These are phyloP conservation scores for Pegoplata infirma DNA, from an alignment of 2,888 invertebrate genomes.

Conservation along the genomic window DNA sequence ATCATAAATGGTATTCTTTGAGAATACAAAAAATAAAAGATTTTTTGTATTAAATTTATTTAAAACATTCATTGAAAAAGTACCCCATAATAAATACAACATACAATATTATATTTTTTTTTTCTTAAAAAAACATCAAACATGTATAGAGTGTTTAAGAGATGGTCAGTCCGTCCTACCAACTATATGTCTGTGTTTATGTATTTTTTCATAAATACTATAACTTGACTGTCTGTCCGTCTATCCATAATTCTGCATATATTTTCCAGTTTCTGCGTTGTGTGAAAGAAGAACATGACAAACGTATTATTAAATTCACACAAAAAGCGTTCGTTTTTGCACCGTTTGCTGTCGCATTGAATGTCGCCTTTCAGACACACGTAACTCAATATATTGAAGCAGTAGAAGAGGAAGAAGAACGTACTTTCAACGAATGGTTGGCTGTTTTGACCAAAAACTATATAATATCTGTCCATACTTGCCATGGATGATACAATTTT, in stretches of 20 bases:
- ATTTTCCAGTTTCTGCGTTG: slow-evolving; percentile 63
- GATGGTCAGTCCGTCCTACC: slow-evolving; percentile 22
- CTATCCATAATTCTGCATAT: slow-evolving; percentile 73
- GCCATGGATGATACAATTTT: slow-evolving; percentile 22
- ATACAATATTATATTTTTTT: not conserved
- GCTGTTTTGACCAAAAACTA: slow-evolving; percentile 36
- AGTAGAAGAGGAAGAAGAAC: too few species aligned
- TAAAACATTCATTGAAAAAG: slow-evolving; percentile 27
- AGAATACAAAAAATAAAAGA: slow-evolving; percentile 3
- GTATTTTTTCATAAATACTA: slow-evolving; percentile 3
- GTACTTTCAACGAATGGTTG: slow-evolving; percentile 42
- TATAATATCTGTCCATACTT: slow-evolving; percentile 41
- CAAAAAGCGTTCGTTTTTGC: slow-evolving; percentile 77
- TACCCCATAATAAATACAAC: slow-evolving; percentile 5
- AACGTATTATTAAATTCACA: slow-evolving; percentile 77
- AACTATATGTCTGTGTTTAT: slow-evolving; percentile 14
- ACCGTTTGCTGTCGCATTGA: slow-evolving; percentile 74
- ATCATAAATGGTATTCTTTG: slow-evolving; percentile 71
- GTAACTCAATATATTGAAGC: too few species aligned
- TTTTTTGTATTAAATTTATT: slow-evolving; percentile 38
- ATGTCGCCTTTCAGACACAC: slow-evolving; percentile 52
- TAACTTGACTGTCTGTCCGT: slow-evolving; percentile 37
- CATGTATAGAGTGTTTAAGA: not conserved
- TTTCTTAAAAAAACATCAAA: not conserved
- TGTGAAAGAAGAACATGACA: slow-evolving; percentile 70